Base-by-base conservation (phyloP, 2,888 invertebrate genomes). In the Chelonus formosanus region DNA sequence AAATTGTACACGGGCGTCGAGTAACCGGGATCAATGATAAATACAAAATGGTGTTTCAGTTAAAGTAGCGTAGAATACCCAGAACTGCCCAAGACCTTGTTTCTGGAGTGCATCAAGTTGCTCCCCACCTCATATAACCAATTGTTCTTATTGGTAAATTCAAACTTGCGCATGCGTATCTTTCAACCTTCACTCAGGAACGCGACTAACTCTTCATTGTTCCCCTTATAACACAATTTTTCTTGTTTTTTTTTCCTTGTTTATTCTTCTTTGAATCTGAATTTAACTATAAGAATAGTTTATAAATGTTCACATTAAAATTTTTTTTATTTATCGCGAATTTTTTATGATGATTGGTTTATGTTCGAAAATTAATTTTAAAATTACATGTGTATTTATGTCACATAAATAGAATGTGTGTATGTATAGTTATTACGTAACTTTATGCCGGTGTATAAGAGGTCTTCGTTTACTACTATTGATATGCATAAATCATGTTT, bases 1-100 rank as follows among this genome's bases (percentile, higher is more conserved):
- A 77, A 76, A 76, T 70, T 63, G 70, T 65, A 67, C 81, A 82
- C 81, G 79, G 79, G 81, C 79, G 81, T 81, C 81, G 81, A 78
- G 78, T 76, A 73, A 43, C 77, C 80, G 81, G 80, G 81, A 80
- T 79, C 81, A 71, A 71, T 62, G 65, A 71, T 70, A 64, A 66
- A 65, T 69, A 73, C 76, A 80, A 82, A 81, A 81, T 82, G 82
- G 81, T 44, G 50, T n/a, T 36, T 60, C 48, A 58, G 43, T 31
- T 5, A n/a, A 31, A 36, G 67, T 66, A 53, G 67, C 67, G 66
- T 65, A 52, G 50, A 66, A 60, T 53, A 58, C 65, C 70, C 20
- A 67, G 62, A 48, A 40, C 40, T 40, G 48, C 57, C 53, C 34
- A 43, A 59, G 65, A 48, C 61, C 8, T 65, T 44, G 57, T 53